Evolutionary conservation across 1,140 invertebrate species (phyloP).

Genomic region (Dendrolimus kikuchii): DNA sequence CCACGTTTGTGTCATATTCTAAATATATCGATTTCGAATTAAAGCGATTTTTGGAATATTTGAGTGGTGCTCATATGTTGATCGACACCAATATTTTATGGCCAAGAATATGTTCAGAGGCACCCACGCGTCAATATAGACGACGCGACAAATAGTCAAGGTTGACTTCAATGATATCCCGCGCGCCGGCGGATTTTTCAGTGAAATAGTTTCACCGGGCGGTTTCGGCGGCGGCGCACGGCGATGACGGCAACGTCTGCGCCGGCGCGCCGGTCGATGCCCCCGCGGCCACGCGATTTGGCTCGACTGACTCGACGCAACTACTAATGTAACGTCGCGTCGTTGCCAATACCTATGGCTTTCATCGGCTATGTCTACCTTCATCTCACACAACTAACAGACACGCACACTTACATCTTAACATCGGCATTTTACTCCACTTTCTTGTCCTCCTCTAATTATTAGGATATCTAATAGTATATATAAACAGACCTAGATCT

Average conservation of each 20-base stretch:
- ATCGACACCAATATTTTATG: conserved; percentile 49
- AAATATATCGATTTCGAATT: too few species aligned
- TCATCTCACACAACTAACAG: conserved; percentile 2
- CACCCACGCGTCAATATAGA: conserved; percentile 56
- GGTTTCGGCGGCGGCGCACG: conserved; percentile 26
- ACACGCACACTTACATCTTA: background rate
- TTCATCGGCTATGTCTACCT: conserved; percentile 2
- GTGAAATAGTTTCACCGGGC: conserved; percentile 64
- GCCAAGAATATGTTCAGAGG: conserved; percentile 46
- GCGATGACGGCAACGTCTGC: conserved; percentile 54
- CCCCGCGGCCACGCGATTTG: conserved; percentile 53
- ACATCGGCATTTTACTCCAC: background rate
- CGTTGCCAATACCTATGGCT: conserved; percentile 19
- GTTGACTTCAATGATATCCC: conserved; percentile 60
- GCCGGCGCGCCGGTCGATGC: conserved; percentile 48
- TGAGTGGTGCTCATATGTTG: conserved; percentile 20
- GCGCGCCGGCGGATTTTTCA: conserved; percentile 62
- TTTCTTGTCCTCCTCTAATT: background rate
- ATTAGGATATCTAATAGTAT: background rate
- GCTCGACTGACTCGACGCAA: conserved; percentile 39
- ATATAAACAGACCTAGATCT: too few species aligned
- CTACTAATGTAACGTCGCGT: conserved; percentile 37
- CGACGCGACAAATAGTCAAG: conserved; percentile 64
- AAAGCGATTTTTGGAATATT: too few species aligned
- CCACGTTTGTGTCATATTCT: too few species aligned